Evolutionary conservation across 1,140 invertebrate species (phyloP).

Genomic region (Zaprionus vittiger): DNA sequence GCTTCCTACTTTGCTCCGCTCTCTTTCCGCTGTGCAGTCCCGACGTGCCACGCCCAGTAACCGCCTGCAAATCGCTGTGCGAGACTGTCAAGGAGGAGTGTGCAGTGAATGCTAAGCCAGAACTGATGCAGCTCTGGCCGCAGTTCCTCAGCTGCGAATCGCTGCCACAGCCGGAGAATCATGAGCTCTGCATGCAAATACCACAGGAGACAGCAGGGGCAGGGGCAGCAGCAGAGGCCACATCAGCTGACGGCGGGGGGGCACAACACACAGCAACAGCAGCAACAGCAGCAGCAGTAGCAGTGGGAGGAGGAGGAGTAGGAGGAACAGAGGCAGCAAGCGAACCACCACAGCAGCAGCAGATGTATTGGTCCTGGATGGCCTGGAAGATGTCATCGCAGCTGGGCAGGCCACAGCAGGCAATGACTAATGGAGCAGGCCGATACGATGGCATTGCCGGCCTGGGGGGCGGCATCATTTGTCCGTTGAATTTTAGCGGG

Average conservation of each 20-base stretch:
- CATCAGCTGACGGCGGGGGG: not conserved
- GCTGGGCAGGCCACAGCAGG: slow-evolving; percentile 36
- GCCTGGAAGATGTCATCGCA: slow-evolving; percentile 62
- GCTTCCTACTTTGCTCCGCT: slow-evolving; percentile 96
- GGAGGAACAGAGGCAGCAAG: slow-evolving; percentile 1
- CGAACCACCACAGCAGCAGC: slow-evolving; percentile 45
- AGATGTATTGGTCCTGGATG: slow-evolving; percentile 72
- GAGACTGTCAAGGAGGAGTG: slow-evolving; percentile 92
- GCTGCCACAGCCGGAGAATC: slow-evolving; percentile 85
- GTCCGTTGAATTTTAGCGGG: slow-evolving; percentile 77
- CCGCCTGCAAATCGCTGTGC: slow-evolving; percentile 94
- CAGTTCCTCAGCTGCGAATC: slow-evolving; percentile 90
- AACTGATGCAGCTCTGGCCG: slow-evolving; percentile 90
- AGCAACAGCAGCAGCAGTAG: not conserved
- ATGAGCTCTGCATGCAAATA: slow-evolving; percentile 86
- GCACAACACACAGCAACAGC: not conserved
- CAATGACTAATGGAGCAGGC: not conserved
- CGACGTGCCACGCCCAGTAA: slow-evolving; percentile 93
- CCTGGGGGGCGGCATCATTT: slow-evolving; percentile 39
- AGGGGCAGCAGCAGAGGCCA: not conserved
- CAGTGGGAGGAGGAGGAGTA: not conserved
- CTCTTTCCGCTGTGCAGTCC: slow-evolving; percentile 97
- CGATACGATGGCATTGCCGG: not conserved
- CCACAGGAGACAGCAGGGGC: slow-evolving; percentile 59
- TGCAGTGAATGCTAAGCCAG: slow-evolving; percentile 85